These are phyloP conservation scores for Pteruthius melanotis DNA, from an alignment of 2,113 vertebrate species.

Conservation along the genomic window DNA sequence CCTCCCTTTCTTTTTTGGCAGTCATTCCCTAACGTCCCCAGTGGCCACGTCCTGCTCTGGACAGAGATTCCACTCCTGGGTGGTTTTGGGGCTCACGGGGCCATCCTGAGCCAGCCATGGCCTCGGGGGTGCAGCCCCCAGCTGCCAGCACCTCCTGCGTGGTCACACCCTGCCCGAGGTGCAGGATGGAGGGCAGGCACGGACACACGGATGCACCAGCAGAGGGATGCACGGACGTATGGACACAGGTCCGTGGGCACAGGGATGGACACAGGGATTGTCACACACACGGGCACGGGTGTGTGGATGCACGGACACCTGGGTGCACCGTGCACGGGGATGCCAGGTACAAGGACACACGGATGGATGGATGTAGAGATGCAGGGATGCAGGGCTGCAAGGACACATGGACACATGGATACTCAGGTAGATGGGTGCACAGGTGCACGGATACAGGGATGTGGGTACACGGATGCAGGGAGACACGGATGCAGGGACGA, in stretches of 20 bases:
- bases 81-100: background rate
- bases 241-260: background rate
- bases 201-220: background rate
- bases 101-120: background rate
- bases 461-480: rapidly evolving
- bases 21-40: background rate
- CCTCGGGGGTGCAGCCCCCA: rapidly evolving
- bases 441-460: background rate
- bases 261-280: background rate
- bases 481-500: background rate
- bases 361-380: rapidly evolving
- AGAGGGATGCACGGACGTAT: background rate
- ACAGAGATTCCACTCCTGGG: rapidly evolving
- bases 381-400: background rate
- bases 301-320: background rate
- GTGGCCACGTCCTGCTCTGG: rapidly evolving
- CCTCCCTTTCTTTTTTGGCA: background rate
- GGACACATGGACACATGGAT: rapidly evolving
- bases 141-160: background rate
- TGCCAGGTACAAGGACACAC: rapidly evolving
- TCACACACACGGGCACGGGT: background rate
- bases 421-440: background rate
- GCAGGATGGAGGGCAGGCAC: rapidly evolving
- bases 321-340: background rate
- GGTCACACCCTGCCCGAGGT: rapidly evolving